Conservation (phyloP, 2,113 vertebrate genomes). For the Chaetops frenatus region DNA sequence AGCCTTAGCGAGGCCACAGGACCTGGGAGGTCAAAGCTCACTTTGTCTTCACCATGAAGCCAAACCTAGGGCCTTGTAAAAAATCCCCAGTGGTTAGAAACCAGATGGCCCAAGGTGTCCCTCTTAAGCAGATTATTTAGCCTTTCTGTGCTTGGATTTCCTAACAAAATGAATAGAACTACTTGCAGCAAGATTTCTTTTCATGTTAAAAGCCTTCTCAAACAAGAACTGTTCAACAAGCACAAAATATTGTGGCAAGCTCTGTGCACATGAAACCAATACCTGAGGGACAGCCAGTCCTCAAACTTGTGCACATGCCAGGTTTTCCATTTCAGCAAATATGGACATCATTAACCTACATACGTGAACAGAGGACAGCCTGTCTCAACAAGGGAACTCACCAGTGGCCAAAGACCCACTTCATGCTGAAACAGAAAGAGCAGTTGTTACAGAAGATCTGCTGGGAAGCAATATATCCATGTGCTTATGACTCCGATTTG, state of each 20-base stretch:
- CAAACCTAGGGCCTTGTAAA: neutral
- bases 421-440: neutral
- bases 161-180: neutral
- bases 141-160: neutral
- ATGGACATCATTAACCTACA: neutral
- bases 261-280: neutral
- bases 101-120: neutral
- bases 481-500: neutral
- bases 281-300: neutral
- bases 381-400: neutral
- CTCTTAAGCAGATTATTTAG: neutral
- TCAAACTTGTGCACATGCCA: neutral
- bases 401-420: neutral
- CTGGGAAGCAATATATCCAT: neutral
- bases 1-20: rapidly evolving
- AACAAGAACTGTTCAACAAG: neutral
- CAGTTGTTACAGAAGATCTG: neutral
- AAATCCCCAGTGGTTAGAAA: neutral
- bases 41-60: rapidly evolving
- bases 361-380: neutral
- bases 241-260: neutral
- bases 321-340: neutral
- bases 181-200: neutral
- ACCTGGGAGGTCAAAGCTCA: neutral
- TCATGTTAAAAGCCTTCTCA: neutral